Base-by-base conservation (phyloP, 1,140 invertebrate genomes). In the Arion vulgaris region DNA sequence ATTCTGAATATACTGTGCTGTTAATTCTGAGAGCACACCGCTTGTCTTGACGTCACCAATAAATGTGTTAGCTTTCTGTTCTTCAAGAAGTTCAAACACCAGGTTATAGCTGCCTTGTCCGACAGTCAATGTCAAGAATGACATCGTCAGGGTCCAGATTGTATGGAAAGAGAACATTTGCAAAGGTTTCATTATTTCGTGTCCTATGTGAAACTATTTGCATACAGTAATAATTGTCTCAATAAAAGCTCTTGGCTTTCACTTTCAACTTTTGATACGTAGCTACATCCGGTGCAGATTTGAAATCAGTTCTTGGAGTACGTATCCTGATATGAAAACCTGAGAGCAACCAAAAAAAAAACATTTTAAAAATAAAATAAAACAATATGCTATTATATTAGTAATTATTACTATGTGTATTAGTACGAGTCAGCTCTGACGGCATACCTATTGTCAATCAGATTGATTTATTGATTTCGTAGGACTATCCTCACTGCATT, bases 11-110 rank as follows among this genome's bases (percentile, higher is more conserved):
- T 36, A 49, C 0, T 36, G 66, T 15, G 51, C 26, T 0, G 72
- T n/a, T 49, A 85, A 51, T 19, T 78, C 82, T 34, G 62, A 66
- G 15, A 17, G 57, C 17, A 85, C 53, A 26, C 80, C 81, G 68
- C 82, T 85, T 9, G 49, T 57, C 36, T 76, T 32, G 0, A 85
- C 82, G 69, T 83, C 83, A 17, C 84, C 84, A 51, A 85, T 76
- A 36, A 80, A 53, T 0, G 84, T 83, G 71, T 74, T 36, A 17
- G 71, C 49, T 38, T 73, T 53, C 19, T 51, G 49, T 34, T 81
- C 80, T 57, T 81, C 80, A 23, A 28, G 13, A 5, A 73, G 45
- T 2, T 57, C 49, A 39, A 81, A 81, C 4, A 74, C 34, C 2
- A 81, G 41, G 17, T 38, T 57, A 5, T 36, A 51, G 51, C 32